Conservation (phyloP, 2,797 vertebrate species). For the Euphonia xanthogaster region DNA sequence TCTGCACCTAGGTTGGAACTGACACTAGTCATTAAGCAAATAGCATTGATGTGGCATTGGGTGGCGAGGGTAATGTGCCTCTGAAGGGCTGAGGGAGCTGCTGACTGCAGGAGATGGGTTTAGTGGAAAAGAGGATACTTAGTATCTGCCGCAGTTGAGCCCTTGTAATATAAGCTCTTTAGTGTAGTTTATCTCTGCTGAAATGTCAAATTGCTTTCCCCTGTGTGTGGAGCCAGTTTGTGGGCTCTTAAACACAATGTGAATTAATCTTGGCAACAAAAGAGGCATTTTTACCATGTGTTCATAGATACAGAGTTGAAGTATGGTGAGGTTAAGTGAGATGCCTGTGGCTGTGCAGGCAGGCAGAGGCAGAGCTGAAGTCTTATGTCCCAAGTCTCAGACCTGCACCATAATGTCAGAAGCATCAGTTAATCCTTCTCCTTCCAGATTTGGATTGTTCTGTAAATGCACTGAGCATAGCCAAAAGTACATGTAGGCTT, state of each 20-base stretch:
- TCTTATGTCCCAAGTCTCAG: not conserved
- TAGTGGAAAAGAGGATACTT: not conserved
- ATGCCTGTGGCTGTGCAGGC: not conserved
- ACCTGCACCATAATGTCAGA: not conserved
- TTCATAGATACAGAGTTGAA: not conserved
- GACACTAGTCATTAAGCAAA: not conserved
- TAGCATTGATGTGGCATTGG: not conserved
- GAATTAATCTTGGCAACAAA: not conserved
- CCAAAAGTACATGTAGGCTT: not conserved
- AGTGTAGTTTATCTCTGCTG: constrained; percentile 13
- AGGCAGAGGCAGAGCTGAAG: not conserved
- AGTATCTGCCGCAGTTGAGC: constrained; percentile 1
- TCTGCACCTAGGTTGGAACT: not conserved
- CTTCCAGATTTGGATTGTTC: not conserved
- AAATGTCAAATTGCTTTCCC: constrained; percentile 15
- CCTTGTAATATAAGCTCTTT: constrained; percentile 10
- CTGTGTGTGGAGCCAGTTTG: not conserved
- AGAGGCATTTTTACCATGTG: not conserved
- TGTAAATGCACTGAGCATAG: not conserved
- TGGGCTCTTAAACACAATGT: not conserved
- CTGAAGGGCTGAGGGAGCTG: not conserved
- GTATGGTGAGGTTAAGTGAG: not conserved
- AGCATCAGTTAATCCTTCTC: not conserved
- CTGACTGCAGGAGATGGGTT: not conserved
- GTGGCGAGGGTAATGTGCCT: not conserved